Conservation (phyloP, 2,888 invertebrate species). For the Bugulina stolonifera region DNA sequence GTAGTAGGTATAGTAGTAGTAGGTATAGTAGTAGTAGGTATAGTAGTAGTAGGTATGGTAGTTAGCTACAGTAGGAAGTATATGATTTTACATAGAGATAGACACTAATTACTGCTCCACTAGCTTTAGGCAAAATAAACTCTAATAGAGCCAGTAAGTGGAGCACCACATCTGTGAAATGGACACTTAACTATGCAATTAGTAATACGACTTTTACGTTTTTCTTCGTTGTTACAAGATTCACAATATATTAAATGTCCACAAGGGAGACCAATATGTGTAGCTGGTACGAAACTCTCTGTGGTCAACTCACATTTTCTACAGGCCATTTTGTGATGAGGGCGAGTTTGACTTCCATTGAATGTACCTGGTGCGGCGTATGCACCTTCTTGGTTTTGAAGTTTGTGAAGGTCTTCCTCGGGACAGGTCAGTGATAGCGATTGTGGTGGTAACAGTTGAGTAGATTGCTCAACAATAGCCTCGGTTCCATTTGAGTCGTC, state of each 20-base stretch:
- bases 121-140: not conserved
- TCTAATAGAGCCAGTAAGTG: not conserved
- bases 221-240: not conserved
- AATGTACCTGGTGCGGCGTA: not conserved
- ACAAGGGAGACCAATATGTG: conserved; percentile 8
- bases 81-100: too few relatives aligned
- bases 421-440: not conserved
- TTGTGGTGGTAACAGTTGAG: not conserved
- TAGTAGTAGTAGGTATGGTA: too few relatives aligned
- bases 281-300: not conserved
- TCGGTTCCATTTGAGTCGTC: not conserved
- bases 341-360: not conserved
- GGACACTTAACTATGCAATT: conserved; percentile 8
- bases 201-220: not conserved
- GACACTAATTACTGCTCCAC: too few relatives aligned
- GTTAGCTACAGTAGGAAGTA: too few relatives aligned
- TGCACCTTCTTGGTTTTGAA: not conserved
- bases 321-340: not conserved
- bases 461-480: not conserved
- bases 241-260: conserved; percentile 20
- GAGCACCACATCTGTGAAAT: not conserved
- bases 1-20: too few relatives aligned
- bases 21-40: too few relatives aligned
- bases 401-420: not conserved
- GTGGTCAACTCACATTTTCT: conserved; percentile 11